phyloP scores from a whole-genome alignment of 2,797 vertebrate species.

The Malurus leucopterus region DNA sequence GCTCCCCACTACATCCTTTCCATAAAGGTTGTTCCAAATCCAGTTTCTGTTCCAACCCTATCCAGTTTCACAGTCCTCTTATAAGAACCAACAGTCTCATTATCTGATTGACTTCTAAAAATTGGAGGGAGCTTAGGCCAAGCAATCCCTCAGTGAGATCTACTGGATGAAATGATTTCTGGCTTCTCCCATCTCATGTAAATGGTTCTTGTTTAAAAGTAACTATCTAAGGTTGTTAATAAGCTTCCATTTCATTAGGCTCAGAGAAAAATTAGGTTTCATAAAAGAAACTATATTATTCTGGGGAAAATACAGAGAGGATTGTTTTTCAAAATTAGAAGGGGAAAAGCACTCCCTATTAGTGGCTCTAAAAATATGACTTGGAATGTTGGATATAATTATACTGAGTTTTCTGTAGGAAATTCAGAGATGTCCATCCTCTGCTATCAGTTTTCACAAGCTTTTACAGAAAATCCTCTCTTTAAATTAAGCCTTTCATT shows the following conservation, averaged over 20 bases:
- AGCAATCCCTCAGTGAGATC: not conserved
- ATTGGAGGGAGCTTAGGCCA: not conserved
- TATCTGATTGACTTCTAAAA: conserved; percentile 6
- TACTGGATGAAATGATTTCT: not conserved
- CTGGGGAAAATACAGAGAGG: not conserved
- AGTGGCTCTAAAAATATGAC: not conserved
- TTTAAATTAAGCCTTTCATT: conserved; percentile 35
- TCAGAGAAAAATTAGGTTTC: not conserved
- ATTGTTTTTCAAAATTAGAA: not conserved
- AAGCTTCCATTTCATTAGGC: not conserved
- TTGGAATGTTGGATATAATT: not conserved
- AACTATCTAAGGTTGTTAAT: not conserved
- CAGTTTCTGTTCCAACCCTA: not conserved
- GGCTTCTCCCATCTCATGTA: not conserved
- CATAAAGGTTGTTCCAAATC: not conserved
- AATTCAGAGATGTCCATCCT: not conserved
- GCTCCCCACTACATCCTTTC: not conserved
- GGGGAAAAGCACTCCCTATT: not conserved
- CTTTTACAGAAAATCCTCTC: conserved; percentile 50
- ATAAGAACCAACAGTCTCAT: not conserved
- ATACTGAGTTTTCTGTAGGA: not conserved
- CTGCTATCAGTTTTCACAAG: not conserved
- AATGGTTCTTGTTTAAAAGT: not conserved
- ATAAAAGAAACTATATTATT: not conserved
- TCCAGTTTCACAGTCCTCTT: conserved; percentile 6